Evolutionary conservation across 2,113 vertebrate genomes (phyloP).

Genomic region (Callipepla californica): DNA sequence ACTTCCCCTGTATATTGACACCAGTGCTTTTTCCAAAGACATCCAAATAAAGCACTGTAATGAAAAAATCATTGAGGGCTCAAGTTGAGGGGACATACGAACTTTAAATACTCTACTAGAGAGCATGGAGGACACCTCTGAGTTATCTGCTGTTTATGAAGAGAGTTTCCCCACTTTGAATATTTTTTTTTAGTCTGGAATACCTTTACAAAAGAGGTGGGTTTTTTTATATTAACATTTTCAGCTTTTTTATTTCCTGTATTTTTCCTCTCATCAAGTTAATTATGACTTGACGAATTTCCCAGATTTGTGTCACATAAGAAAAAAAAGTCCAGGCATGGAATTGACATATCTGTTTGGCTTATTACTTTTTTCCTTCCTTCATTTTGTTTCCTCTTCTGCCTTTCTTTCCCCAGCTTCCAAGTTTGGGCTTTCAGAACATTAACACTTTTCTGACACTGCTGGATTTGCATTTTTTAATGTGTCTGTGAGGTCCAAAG

Average conservation of each 20-base stretch:
- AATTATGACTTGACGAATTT: background rate
- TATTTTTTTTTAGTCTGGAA: background rate
- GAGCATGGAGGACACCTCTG: accelerated
- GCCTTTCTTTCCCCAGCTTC: accelerated
- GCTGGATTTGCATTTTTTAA: background rate
- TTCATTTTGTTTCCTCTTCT: background rate
- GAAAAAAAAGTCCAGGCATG: background rate
- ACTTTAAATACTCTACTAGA: background rate
- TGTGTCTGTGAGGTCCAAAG: background rate
- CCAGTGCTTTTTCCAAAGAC: background rate
- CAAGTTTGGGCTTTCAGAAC: background rate
- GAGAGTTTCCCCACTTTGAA: background rate
- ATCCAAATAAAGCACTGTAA: background rate
- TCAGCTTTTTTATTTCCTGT: background rate
- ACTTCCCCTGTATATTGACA: background rate
- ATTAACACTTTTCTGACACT: background rate
- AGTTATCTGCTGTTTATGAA: background rate
- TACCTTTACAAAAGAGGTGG: accelerated
- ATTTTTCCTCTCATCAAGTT: background rate
- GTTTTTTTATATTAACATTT: background rate
- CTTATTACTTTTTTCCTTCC: accelerated
- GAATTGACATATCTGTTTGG: background rate
- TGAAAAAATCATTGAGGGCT: background rate
- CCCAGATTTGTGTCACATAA: background rate
- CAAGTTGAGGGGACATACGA: background rate